A percentile compares a stretch with the other conserved stretches of the same genome.
phyloP scores from a whole-genome alignment of 2,113 vertebrate species.

The Lynx canadensis region DNA sequence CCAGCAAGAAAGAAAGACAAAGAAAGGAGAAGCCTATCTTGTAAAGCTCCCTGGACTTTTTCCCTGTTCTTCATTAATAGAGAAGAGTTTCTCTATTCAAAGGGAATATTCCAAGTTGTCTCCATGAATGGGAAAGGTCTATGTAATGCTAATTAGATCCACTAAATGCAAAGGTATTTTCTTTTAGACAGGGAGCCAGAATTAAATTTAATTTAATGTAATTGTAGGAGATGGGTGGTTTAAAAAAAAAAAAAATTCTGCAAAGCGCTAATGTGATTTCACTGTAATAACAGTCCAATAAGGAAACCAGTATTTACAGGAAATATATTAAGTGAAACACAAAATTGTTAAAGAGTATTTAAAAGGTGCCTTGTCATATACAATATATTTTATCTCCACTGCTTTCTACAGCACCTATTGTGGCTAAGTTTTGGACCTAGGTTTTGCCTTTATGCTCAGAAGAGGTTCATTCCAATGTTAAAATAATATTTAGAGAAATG shows the following conservation, averaged over 20 bases:
- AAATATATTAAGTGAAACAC: conserved; percentile 62
- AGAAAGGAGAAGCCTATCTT: neutral
- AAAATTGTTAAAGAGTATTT: conserved; percentile 57
- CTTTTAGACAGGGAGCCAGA: conserved; percentile 60
- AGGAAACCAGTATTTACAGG: conserved; percentile 52
- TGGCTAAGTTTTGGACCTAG: neutral
- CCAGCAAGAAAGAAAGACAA: neutral
- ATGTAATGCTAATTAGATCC: conserved; percentile 34
- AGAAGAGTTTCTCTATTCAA: conserved; percentile 17
- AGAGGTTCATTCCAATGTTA: neutral
- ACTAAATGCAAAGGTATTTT: conserved; percentile 62
- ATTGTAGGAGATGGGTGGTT: conserved; percentile 50
- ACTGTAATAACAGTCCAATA: conserved; percentile 59
- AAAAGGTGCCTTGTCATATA: conserved; percentile 52
- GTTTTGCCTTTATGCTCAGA: neutral
- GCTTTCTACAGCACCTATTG: neutral
- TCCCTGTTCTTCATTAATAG: neutral
- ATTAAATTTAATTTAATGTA: conserved; percentile 62
- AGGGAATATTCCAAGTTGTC: neutral
- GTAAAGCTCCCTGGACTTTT: neutral
- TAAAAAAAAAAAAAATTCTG: neutral
- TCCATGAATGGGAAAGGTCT: conserved; percentile 51
- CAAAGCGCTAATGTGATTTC: conserved; percentile 68
- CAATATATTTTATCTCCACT: conserved; percentile 63
- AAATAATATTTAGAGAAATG: neutral